These are phyloP conservation scores for Hypolimnas misippus DNA, from an alignment of 2,888 invertebrate genomes.

Conservation along the genomic window DNA sequence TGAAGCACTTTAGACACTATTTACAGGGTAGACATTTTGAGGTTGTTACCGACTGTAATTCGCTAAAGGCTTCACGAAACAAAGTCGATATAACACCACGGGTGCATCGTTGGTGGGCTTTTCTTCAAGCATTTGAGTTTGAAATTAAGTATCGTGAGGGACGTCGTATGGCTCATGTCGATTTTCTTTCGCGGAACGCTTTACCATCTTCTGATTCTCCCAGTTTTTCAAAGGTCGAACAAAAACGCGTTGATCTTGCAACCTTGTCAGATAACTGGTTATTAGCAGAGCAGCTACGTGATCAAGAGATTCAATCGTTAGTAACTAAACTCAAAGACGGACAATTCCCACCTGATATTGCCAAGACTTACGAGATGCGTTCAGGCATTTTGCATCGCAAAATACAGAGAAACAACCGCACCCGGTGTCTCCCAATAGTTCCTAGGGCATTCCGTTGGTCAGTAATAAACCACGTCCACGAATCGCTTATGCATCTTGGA, in stretches of 20 bases:
- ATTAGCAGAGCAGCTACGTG: conserved; percentile 45
- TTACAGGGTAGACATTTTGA: conserved; percentile 40
- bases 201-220: not conserved
- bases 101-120: conserved; percentile 42
- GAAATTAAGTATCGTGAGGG: not conserved
- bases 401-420: conserved; percentile 35
- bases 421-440: conserved; percentile 41
- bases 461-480: conserved; percentile 48
- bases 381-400: conserved; percentile 37
- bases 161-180: conserved; percentile 37
- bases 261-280: conserved; percentile 40
- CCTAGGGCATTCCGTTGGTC: too few relatives aligned
- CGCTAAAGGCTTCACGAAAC: conserved; percentile 9
- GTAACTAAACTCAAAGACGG: conserved; percentile 6
- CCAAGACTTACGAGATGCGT: conserved; percentile 40
- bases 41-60: conserved; percentile 43
- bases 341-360: conserved; percentile 21
- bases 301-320: conserved; percentile 34
- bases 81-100: conserved; percentile 40
- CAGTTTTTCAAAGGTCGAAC: not conserved
- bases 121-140: conserved; percentile 39
- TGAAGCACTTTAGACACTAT: conserved; percentile 45
- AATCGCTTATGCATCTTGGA: conserved; percentile 45
- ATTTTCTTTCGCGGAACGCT: conserved; percentile 46
- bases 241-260: too few relatives aligned